Percentiles rank a stretch among this genome's conserved stretches.
Evolutionary conservation across 2,888 invertebrate genomes (phyloP).

Genomic region (Biston betularia): DNA sequence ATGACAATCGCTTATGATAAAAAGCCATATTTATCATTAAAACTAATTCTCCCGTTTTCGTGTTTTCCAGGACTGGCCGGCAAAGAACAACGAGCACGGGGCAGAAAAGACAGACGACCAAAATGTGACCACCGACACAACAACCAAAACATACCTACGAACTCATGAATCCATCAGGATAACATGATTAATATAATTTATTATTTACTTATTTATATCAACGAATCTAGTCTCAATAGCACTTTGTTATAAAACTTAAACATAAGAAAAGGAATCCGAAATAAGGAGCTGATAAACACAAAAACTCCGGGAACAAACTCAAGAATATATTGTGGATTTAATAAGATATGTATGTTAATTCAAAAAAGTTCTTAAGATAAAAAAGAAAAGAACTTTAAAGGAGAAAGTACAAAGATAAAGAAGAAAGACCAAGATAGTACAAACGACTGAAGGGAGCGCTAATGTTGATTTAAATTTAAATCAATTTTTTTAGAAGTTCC

Average conservation of each 20-base stretch:
- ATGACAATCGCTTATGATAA: not conserved
- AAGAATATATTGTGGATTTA: constrained; percentile 65
- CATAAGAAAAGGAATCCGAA: constrained; percentile 50
- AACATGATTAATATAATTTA: constrained; percentile 80
- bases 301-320: constrained; percentile 45
- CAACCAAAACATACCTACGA: constrained; percentile 68
- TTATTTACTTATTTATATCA: constrained; percentile 75
- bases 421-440: constrained; percentile 64
- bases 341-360: constrained; percentile 35
- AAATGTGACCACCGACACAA: constrained; percentile 81
- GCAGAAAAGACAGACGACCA: constrained; percentile 57
- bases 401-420: constrained; percentile 71
- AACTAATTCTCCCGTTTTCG: constrained; percentile 38
- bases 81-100: constrained; percentile 50
- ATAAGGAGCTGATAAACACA: constrained; percentile 37
- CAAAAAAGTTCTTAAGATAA: constrained; percentile 43
- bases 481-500: constrained; percentile 77
- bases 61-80: constrained; percentile 66
- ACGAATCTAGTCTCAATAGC: constrained; percentile 85
- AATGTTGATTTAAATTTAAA: constrained; percentile 79
- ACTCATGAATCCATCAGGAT: constrained; percentile 78
- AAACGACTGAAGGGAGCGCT: constrained; percentile 72
- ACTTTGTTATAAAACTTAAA: constrained; percentile 75
- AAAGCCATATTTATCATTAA: not conserved
- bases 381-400: constrained; percentile 33